These are phyloP conservation scores for Pseudorectes ferrugineus DNA, from an alignment of 2,113 vertebrate species.

Conservation along the genomic window DNA sequence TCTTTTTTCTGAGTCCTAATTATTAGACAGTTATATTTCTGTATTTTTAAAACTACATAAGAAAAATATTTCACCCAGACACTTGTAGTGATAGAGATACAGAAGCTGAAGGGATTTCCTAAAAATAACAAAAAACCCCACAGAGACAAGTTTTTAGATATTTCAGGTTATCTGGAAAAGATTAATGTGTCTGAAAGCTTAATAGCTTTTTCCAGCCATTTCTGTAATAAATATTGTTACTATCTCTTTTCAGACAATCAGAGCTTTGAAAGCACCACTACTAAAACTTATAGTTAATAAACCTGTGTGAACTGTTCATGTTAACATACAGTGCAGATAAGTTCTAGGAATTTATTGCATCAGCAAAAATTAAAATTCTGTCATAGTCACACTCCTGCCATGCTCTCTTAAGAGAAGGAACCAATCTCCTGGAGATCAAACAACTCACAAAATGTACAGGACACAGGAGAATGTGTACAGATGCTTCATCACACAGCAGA, in stretches of 20 bases:
- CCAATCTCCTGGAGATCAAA: not conserved
- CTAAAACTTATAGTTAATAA: not conserved
- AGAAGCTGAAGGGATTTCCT: not conserved
- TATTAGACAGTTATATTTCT: not conserved
- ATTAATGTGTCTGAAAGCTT: not conserved
- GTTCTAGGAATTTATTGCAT: not conserved
- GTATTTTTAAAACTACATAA: not conserved
- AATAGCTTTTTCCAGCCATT: not conserved
- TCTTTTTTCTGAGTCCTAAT: not conserved
- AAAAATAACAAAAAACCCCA: not conserved
- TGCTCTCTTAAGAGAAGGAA: not conserved
- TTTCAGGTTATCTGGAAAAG: not conserved
- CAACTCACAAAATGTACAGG: not conserved
- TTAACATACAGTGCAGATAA: not conserved
- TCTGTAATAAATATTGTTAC: not conserved
- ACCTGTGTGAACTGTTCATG: not conserved
- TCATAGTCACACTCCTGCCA: not conserved
- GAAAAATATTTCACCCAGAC: not conserved
- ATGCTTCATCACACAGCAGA: not conserved
- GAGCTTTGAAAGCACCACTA: not conserved
- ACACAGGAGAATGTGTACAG: not conserved
- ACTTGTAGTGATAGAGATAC: not conserved
- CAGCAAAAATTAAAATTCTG: not conserved
- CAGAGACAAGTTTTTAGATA: not conserved
- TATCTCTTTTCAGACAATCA: not conserved